A percentile compares a stretch with the other conserved stretches of the same genome.
phyloP scores from a whole-genome alignment of 2,797 vertebrate species.

The Enteromius fasciolatus region DNA sequence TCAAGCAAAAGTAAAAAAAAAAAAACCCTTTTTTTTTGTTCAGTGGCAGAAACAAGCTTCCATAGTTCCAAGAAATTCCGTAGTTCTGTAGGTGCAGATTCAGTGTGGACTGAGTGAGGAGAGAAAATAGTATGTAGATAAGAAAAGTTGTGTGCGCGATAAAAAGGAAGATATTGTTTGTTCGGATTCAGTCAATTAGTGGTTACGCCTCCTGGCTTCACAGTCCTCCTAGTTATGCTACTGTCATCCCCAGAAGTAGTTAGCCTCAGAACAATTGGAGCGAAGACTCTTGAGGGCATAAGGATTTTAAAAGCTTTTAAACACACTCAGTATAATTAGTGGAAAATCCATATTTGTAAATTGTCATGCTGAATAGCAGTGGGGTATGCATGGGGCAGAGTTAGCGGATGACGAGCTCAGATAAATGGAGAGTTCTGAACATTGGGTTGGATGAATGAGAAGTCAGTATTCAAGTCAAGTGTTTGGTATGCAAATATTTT shows the following conservation, averaged over 20 bases:
- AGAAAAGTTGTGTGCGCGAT: neutral
- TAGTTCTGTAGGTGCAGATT: neutral
- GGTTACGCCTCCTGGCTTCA: conserved; percentile 13
- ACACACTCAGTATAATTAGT: conserved; percentile 28
- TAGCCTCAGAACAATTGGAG: conserved; percentile 25
- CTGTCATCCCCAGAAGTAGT: conserved; percentile 27
- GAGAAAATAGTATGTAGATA: neutral
- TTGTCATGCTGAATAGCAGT: conserved; percentile 26
- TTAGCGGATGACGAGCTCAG: neutral
- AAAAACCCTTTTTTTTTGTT: neutral
- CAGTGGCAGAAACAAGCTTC: neutral
- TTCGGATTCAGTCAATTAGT: conserved; percentile 31
- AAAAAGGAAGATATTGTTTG: conserved; percentile 19
- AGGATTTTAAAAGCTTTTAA: conserved; percentile 34
- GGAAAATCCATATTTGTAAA: conserved; percentile 43
- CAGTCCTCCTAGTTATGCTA: neutral
- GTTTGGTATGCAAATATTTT: conserved; percentile 19
- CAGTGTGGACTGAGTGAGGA: neutral
- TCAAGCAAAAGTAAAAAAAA: neutral
- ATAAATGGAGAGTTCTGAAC: too few species aligned
- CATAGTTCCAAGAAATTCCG: neutral
- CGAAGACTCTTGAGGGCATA: conserved; percentile 18
- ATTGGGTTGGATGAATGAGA: too few species aligned
- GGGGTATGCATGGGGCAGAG: conserved; percentile 5
- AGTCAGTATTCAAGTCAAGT: neutral